Evolutionary conservation across 2,113 vertebrate genomes (phyloP).

Genomic region (Nesoenas mayeri): DNA sequence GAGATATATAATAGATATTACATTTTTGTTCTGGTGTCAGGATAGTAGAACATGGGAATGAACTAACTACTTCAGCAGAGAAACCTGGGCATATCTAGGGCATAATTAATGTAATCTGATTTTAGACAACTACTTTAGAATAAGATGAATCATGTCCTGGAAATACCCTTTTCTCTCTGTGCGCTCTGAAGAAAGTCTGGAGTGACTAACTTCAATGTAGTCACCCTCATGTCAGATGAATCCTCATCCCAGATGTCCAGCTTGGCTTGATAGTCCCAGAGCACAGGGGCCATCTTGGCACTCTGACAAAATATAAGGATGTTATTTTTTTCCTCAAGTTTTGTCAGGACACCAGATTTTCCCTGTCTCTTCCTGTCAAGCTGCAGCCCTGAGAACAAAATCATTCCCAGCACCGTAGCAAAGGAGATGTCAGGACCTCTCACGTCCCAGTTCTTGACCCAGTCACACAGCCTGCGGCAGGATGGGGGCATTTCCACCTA

Average conservation of each 20-base stretch:
- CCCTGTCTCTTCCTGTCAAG: conserved; percentile 62
- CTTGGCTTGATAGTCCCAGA: conserved; percentile 26
- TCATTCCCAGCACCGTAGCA: conserved; percentile 29
- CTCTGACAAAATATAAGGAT: conserved; percentile 36
- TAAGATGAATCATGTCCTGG: neutral
- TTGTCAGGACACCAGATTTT: conserved; percentile 60
- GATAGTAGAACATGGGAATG: neutral
- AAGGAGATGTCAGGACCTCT: conserved; percentile 33
- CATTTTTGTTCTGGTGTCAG: neutral
- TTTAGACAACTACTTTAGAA: neutral
- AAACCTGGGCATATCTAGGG: neutral
- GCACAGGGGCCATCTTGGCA: conserved; percentile 5
- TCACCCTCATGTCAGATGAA: conserved; percentile 7
- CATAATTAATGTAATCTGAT: neutral
- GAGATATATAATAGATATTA: neutral
- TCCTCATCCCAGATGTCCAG: conserved; percentile 27
- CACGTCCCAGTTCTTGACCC: neutral
- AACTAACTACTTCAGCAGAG: neutral
- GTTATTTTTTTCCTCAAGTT: conserved; percentile 57
- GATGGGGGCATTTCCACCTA: neutral
- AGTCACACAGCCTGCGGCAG: neutral
- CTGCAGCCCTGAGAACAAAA: conserved; percentile 59
- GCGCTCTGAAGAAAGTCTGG: neutral
- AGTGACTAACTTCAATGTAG: neutral
- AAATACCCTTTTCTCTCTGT: neutral